These are phyloP conservation scores for Oligia fasciuncula DNA, from an alignment of 2,888 invertebrate species.

Conservation along the genomic window DNA sequence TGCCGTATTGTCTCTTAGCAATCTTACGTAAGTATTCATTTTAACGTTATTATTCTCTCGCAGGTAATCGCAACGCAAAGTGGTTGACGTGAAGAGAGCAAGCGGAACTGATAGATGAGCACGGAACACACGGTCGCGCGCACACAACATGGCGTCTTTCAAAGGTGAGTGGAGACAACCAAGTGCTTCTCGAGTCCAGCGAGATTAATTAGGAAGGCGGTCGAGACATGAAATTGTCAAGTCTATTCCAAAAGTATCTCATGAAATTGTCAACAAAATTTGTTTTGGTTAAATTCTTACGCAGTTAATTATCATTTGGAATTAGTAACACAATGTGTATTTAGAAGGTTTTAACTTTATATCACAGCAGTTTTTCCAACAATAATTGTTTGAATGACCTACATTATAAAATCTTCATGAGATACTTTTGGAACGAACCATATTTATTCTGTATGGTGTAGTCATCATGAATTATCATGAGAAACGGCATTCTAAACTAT, in stretches of 20 bases:
- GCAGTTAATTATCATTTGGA: not conserved
- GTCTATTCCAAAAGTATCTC: not conserved
- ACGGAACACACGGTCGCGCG: constrained; percentile 61
- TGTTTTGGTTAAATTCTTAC: not conserved
- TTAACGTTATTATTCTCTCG: constrained; percentile 13
- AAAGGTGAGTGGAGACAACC: constrained; percentile 68
- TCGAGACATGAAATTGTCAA: not conserved
- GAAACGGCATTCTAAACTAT: too few species aligned
- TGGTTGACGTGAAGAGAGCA: constrained; percentile 40
- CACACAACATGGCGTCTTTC: constrained; percentile 73
- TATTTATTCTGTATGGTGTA: not conserved
- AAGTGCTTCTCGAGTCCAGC: not conserved
- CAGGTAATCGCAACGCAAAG: constrained; percentile 63
- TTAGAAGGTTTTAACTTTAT: not conserved
- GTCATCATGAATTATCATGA: too few species aligned
- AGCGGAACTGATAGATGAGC: constrained; percentile 67
- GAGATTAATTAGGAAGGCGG: not conserved
- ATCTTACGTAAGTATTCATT: not conserved
- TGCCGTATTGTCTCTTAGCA: not conserved
- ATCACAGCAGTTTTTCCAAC: not conserved
- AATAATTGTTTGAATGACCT: not conserved
- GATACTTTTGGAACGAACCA: not conserved
- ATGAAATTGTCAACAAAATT: not conserved
- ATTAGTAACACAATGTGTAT: not conserved
- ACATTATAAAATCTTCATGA: too few species aligned